phyloP scores from a whole-genome alignment of 23 tunicate genomes.

The Corella eumyota region DNA sequence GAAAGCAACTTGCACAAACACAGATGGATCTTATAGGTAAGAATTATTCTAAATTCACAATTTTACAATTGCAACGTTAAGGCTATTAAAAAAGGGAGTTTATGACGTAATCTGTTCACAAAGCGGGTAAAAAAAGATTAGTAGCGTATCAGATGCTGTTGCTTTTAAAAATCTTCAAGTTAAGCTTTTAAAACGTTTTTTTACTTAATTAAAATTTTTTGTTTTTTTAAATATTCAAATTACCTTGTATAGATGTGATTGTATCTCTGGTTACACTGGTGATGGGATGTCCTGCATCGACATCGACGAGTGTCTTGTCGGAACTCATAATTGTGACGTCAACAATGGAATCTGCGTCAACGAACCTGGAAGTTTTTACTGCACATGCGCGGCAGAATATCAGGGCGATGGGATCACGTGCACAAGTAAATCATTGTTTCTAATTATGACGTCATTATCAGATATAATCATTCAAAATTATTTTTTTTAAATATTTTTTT shows the following conservation, averaged over 20 bases:
- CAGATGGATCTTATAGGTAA: conserved; percentile 45
- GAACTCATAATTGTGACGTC: conserved; percentile 11
- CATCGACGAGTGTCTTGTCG: conserved; percentile 35
- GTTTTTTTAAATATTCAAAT: neutral
- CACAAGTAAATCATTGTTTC: conserved; percentile 33
- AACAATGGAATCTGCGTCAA: conserved; percentile 25
- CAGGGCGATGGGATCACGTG: conserved; percentile 44
- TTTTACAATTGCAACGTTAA: neutral
- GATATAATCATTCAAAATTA: too few relatives aligned
- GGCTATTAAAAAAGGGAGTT: neutral
- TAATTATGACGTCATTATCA: too few relatives aligned
- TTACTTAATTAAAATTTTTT: too few relatives aligned
- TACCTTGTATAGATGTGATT: conserved; percentile 20
- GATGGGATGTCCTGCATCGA: conserved; percentile 38
- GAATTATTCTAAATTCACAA: neutral
- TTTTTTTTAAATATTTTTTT: too few relatives aligned
- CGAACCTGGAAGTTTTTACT: conserved; percentile 18
- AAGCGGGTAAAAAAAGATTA: too few relatives aligned
- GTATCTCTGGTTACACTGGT: conserved; percentile 26
- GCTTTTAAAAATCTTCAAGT: neutral
- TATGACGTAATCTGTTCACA: too few relatives aligned
- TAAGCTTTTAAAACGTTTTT: too few relatives aligned
- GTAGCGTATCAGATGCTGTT: neutral
- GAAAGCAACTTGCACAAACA: conserved; percentile 33
- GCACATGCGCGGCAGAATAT: conserved; percentile 29